A percentile compares a stretch with the other conserved stretches of the same genome.
Conservation (phyloP, 2,888 invertebrate genomes). For the Chymomyza procnemis region DNA sequence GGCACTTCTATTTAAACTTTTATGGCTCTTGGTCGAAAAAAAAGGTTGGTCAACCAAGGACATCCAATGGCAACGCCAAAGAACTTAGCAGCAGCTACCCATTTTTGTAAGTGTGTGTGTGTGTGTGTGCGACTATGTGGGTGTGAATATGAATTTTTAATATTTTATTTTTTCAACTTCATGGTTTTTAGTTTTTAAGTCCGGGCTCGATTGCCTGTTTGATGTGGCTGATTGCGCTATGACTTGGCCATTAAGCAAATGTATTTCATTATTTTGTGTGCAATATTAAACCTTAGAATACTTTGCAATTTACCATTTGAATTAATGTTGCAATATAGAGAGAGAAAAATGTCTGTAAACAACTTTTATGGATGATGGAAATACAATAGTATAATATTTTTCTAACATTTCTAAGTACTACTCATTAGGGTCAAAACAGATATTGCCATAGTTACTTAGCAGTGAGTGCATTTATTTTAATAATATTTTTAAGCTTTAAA, state of each 20-base stretch:
- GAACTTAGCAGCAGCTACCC: background rate
- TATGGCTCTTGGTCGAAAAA: conserved; percentile 61
- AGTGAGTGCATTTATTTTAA: too few species aligned
- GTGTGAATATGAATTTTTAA: conserved; percentile 58
- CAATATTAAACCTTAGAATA: too few species aligned
- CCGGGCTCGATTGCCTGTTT: background rate
- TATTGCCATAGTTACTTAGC: too few species aligned
- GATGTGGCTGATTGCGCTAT: conserved; percentile 9
- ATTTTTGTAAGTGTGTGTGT: too few species aligned
- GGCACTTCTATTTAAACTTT: conserved; percentile 73
- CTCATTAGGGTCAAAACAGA: too few species aligned
- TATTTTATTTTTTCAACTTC: conserved; percentile 41
- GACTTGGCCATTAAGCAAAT: conserved; percentile 31
- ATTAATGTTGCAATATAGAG: too few species aligned
- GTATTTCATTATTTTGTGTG: conserved; percentile 20
- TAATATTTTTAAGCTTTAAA: too few species aligned
- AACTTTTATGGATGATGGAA: too few species aligned
- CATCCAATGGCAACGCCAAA: conserved; percentile 14
- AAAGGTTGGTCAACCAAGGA: conserved; percentile 26
- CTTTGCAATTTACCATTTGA: too few species aligned
- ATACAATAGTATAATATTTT: too few species aligned
- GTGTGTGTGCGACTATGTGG: background rate
- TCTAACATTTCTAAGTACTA: too few species aligned
- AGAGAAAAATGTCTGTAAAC: too few species aligned
- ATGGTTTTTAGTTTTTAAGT: conserved; percentile 45